A percentile compares a stretch with the other conserved stretches of the same genome.
Evolutionary conservation across 2,113 vertebrate species (phyloP).

Genomic region (Cathartes aura): DNA sequence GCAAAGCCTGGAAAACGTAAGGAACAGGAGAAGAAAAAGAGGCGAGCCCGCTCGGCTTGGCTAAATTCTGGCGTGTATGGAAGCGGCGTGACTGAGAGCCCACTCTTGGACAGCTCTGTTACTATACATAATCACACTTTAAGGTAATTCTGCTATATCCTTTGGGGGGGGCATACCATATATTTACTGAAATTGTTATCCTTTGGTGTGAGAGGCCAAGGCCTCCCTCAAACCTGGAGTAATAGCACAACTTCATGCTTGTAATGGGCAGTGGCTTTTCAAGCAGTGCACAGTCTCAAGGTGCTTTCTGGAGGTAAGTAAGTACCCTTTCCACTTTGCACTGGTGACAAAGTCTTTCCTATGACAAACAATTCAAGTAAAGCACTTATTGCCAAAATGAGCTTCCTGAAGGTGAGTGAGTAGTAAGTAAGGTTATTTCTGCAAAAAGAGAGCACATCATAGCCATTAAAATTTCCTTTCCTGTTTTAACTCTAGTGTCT

Average conservation of each 20-base stretch:
- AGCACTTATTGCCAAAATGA: background rate
- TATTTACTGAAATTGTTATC: background rate
- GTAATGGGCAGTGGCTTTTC: background rate
- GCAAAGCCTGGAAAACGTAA: slow-evolving; percentile 87
- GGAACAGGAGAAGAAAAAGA: slow-evolving; percentile 92
- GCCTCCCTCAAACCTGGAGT: background rate
- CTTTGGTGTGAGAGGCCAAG: background rate
- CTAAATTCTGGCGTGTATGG: background rate
- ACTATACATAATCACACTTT: slow-evolving; percentile 43
- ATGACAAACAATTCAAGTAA: background rate
- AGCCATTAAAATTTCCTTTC: background rate
- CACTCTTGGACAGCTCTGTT: slow-evolving; percentile 56
- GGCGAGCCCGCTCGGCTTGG: slow-evolving; percentile 82
- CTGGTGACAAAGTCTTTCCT: background rate
- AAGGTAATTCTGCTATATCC: slow-evolving; percentile 61
- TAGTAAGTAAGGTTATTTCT: background rate
- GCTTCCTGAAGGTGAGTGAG: background rate
- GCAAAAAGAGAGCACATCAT: background rate
- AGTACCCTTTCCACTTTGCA: background rate
- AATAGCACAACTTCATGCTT: background rate
- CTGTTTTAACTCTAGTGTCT: background rate
- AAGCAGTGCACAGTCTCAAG: background rate
- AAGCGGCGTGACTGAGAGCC: slow-evolving; percentile 67
- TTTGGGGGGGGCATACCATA: background rate
- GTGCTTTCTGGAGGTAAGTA: background rate